Evolutionary conservation across 2,888 invertebrate genomes (phyloP).

Genomic region (Apamea monoglypha): DNA sequence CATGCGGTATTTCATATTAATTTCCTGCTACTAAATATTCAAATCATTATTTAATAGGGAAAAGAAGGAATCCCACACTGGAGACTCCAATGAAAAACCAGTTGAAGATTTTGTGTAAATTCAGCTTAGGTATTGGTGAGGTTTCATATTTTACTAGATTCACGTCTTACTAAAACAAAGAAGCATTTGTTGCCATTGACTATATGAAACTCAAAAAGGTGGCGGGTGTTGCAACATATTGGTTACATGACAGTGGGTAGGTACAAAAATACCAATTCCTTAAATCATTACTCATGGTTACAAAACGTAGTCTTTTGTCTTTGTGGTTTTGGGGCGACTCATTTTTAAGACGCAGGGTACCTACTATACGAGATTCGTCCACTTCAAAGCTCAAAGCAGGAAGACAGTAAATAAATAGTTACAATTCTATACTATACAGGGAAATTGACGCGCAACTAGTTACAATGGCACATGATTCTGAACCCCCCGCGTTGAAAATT

Average conservation of each 20-base stretch:
- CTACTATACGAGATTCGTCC: background rate
- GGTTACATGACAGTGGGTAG: slow-evolving; percentile 7
- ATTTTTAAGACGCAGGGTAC: slow-evolving; percentile 3
- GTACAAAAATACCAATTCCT: slow-evolving; percentile 20
- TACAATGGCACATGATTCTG: background rate
- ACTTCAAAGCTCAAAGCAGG: background rate
- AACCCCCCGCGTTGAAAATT: background rate
- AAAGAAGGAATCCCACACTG: background rate
- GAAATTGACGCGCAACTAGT: background rate
- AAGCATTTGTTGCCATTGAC: background rate
- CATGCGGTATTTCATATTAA: background rate
- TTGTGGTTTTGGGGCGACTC: slow-evolving; percentile 24
- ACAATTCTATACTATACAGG: background rate
- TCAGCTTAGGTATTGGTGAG: background rate
- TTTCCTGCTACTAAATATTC: background rate
- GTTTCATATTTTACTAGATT: background rate
- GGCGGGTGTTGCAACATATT: background rate
- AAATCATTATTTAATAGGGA: background rate
- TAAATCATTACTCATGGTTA: slow-evolving; percentile 43
- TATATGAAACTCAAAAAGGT: background rate
- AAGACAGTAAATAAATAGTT: background rate
- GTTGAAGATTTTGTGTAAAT: background rate
- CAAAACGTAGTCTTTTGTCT: slow-evolving; percentile 22
- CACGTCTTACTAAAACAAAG: background rate
- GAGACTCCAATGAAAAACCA: background rate